Base-by-base conservation (phyloP, 1,140 invertebrate species). In the Sinella curviseta region DNA sequence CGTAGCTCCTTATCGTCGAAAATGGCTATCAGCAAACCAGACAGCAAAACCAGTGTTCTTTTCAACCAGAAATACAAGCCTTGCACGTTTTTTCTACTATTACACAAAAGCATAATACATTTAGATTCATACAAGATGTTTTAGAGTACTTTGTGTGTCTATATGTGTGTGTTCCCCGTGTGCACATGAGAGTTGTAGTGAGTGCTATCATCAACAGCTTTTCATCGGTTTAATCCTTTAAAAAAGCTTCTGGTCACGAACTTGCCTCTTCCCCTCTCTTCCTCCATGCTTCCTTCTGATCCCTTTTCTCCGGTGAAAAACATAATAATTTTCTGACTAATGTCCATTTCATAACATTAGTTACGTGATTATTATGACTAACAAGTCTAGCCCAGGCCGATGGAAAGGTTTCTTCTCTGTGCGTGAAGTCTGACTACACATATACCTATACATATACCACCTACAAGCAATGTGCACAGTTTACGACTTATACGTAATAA, bases 291-390 rank as follows among this genome's bases (percentile, higher is more conserved):
- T 70, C 24, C 31, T 30, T 31, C 65, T 70, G 20, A 48, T 48
- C 24, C 24, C 65, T 24, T 70, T 12, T 70, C 24, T 24, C 8
- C 55, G 24, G 28, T 33, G 65, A 33, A 70, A 70, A 70, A 33
- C 65, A 70, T 70, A 33, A 70, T 70, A 70, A 70, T 70, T 31
- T 70, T 70, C 65, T 70, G 26, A 30, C 31, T 70, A 70, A 70
- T 70, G 31, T n/a, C 26, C 24, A 26, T 60, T 60, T 26, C 65
- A 70, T 70, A 70, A 70, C 65, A 70, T 33, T 70, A 31, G 65
- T 70, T 70, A 70, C 65, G 31, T 33, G 65, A 70, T 70, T 70
- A 33, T 33, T 30, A 31, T 30, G n/a, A 24, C 4, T 70, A 31
- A n/a, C n/a, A 60, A 24, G 55, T 24, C 24, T 60, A 60, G n/a